These are phyloP conservation scores for Tetranychus urticae DNA, from an alignment of 1,140 invertebrate genomes.

Conservation along the genomic window DNA sequence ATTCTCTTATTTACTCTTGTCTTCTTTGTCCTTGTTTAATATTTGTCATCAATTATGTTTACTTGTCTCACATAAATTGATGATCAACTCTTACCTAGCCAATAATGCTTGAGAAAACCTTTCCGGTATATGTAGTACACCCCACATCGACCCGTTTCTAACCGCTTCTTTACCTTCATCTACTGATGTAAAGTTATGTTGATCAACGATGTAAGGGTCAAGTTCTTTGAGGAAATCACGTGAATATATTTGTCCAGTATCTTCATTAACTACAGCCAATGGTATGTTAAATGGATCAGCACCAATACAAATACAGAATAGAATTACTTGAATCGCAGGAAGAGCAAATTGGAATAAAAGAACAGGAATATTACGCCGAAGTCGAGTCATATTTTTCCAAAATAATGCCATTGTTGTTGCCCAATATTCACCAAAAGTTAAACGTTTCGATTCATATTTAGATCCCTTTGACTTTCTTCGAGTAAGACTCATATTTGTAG, in stretches of 20 bases:
- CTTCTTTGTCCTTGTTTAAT: too few species aligned
- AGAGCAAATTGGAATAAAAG: slow-evolving; percentile 58
- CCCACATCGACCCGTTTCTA: slow-evolving; percentile 50
- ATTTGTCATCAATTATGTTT: too few species aligned
- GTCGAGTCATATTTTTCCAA: slow-evolving; percentile 73
- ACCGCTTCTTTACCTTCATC: slow-evolving; percentile 44
- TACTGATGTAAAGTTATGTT: slow-evolving; percentile 37
- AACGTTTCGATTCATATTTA: not conserved
- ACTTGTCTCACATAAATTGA: too few species aligned
- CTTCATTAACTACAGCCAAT: slow-evolving; percentile 43
- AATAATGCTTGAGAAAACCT: slow-evolving; percentile 61
- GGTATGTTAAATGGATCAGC: slow-evolving; percentile 57
- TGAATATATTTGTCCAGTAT: slow-evolving; percentile 9
- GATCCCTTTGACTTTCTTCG: not conserved
- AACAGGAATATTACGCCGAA: slow-evolving; percentile 65
- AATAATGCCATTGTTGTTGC: slow-evolving; percentile 43
- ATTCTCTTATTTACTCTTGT: too few species aligned
- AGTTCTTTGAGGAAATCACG: not conserved
- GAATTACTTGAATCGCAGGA: slow-evolving; percentile 68
- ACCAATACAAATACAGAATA: slow-evolving; percentile 81
- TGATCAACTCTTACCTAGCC: slow-evolving; percentile 19
- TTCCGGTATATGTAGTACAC: slow-evolving; percentile 51
- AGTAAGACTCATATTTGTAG: too few species aligned
- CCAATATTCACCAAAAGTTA: slow-evolving; percentile 6
- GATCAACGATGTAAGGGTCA: slow-evolving; percentile 9